phyloP scores from a whole-genome alignment of 1,140 invertebrate genomes.

The Drosophila kepulauana region DNA sequence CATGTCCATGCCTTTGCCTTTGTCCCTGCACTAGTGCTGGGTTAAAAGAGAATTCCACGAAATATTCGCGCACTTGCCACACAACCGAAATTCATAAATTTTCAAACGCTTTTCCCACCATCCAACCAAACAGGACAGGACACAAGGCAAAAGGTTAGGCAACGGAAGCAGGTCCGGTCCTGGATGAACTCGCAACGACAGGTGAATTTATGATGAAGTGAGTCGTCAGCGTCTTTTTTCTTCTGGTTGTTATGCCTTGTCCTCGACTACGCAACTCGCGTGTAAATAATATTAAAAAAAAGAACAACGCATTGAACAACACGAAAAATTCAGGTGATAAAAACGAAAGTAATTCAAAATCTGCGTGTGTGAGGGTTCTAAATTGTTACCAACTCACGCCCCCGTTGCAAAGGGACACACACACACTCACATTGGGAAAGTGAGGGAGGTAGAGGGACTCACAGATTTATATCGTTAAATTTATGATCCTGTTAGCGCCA shows the following conservation, averaged over 20 bases:
- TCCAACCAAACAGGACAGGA: slow-evolving; percentile 1
- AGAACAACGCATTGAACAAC: neutral
- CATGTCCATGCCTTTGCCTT: neutral
- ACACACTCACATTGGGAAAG: slow-evolving; percentile 13
- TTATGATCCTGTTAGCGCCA: slow-evolving; percentile 83
- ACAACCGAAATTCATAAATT: slow-evolving; percentile 68
- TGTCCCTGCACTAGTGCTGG: slow-evolving; percentile 2
- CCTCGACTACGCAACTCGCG: slow-evolving; percentile 37
- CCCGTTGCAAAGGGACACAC: slow-evolving; percentile 30
- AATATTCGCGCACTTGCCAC: slow-evolving; percentile 77
- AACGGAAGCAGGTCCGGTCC: slow-evolving; percentile 73
- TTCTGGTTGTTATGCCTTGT: neutral
- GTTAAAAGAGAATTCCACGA: slow-evolving; percentile 68
- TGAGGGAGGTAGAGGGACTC: neutral
- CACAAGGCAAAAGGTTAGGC: slow-evolving; percentile 30
- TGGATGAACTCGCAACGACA: slow-evolving; percentile 68
- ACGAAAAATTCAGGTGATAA: slow-evolving; percentile 59
- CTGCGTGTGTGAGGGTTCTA: slow-evolving; percentile 59
- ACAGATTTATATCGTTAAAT: slow-evolving; percentile 78
- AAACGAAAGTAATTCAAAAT: slow-evolving; percentile 81
- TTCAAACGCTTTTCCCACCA: slow-evolving; percentile 51
- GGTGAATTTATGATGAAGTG: slow-evolving; percentile 83
- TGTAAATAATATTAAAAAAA: slow-evolving; percentile 49
- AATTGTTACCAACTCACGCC: slow-evolving; percentile 58
- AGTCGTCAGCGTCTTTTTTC: slow-evolving; percentile 58